Evolutionary conservation across 2,113 vertebrate genomes (phyloP).

Genomic region (Mus pahari): DNA sequence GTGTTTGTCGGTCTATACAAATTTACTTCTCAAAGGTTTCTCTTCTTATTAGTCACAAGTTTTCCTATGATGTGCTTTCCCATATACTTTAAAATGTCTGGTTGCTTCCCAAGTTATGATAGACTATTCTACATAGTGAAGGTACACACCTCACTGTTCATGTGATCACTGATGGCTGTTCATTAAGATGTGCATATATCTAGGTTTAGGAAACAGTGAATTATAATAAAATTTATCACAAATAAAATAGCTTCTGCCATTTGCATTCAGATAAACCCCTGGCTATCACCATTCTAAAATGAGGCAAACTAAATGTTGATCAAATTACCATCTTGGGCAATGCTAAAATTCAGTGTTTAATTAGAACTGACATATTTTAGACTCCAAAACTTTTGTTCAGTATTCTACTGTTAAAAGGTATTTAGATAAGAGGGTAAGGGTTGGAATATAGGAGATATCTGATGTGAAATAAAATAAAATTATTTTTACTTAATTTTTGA

Average conservation of each 20-base stretch:
- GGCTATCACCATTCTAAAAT: slow-evolving; percentile 45
- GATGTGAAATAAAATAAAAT: background rate
- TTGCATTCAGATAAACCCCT: background rate
- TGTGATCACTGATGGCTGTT: background rate
- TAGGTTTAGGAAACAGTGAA: slow-evolving; percentile 40
- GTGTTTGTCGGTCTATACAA: background rate
- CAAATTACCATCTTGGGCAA: slow-evolving; percentile 25
- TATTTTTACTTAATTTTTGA: slow-evolving; percentile 31
- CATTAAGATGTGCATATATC: slow-evolving; percentile 3
- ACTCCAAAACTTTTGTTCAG: slow-evolving; percentile 15
- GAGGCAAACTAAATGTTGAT: background rate
- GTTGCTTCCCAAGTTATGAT: slow-evolving; percentile 4
- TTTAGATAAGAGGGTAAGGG: background rate
- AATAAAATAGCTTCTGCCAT: slow-evolving; percentile 25
- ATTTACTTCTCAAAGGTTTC: slow-evolving; percentile 37
- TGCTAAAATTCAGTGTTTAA: slow-evolving; percentile 4
- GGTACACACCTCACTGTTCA: slow-evolving; percentile 21
- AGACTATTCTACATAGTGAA: slow-evolving; percentile 35
- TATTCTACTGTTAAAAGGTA: slow-evolving; percentile 11
- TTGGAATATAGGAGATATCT: background rate
- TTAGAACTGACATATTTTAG: slow-evolving; percentile 2
- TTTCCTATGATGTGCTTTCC: background rate
- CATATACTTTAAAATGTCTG: slow-evolving; percentile 25
- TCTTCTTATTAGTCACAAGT: slow-evolving; percentile 3
- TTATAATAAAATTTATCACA: slow-evolving; percentile 1